These are phyloP conservation scores for Acronicta aceris DNA, from an alignment of 2,888 invertebrate genomes.

Conservation along the genomic window DNA sequence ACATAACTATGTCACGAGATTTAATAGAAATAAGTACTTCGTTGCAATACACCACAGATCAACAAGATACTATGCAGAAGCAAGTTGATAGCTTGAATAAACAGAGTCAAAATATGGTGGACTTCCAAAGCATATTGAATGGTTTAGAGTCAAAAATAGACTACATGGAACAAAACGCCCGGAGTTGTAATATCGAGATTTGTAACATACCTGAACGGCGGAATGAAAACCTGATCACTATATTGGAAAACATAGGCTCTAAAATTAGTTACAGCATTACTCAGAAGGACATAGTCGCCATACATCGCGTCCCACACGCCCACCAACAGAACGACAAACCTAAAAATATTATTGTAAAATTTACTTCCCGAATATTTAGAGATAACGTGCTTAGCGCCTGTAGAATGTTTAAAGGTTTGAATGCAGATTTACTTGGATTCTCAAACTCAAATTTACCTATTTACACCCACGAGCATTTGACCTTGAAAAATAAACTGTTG, in stretches of 20 bases:
- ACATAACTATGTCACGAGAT: background rate
- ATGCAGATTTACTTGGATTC: background rate
- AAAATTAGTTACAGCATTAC: background rate
- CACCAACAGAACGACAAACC: background rate
- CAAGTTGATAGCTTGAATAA: background rate
- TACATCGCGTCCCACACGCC: background rate
- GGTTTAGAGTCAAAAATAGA: background rate
- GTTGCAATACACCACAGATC: background rate
- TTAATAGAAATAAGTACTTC: background rate
- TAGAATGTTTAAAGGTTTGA: background rate
- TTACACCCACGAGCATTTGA: too few relatives aligned
- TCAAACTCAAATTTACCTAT: background rate
- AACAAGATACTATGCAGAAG: background rate
- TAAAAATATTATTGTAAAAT: background rate
- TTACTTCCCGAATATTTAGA: background rate
- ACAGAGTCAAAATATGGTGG: background rate
- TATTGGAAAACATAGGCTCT: background rate
- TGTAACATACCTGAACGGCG: too few relatives aligned
- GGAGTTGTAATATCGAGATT: background rate
- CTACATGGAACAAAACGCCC: background rate
- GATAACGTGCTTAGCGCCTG: constrained; percentile 1
- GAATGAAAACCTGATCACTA: background rate
- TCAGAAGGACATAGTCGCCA: background rate
- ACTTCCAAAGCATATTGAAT: background rate
- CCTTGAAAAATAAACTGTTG: too few relatives aligned